Percentiles rank a stretch among this genome's conserved stretches.
phyloP scores from a whole-genome alignment of 2,888 invertebrate species.

The Iphiclides podalirius region DNA sequence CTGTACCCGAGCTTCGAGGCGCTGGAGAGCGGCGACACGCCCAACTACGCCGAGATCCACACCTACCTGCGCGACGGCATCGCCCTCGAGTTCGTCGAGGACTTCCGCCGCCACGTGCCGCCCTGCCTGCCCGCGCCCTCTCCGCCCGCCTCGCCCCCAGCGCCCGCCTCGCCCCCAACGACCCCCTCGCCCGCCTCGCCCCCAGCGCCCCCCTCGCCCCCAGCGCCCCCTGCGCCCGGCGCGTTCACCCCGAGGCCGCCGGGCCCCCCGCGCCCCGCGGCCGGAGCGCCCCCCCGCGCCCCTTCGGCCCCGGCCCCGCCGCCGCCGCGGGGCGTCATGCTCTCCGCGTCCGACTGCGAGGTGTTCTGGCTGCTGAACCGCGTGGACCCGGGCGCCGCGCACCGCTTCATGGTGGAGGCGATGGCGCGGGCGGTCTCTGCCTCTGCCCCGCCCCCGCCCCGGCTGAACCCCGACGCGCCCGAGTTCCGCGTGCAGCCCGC shows the following conservation, averaged over 20 bases:
- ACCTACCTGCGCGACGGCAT: conserved; percentile 65
- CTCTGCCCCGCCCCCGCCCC: conserved; percentile 5
- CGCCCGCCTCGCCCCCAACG: conserved; percentile 18
- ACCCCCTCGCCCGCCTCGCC: conserved; percentile 13
- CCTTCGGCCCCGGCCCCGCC: background rate
- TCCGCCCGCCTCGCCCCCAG: conserved; percentile 19
- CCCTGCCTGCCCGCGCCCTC: conserved; percentile 33
- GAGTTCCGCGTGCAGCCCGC: conserved; percentile 16
- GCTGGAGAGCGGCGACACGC: conserved; percentile 72
- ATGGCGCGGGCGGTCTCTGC: conserved; percentile 37
- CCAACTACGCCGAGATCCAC: conserved; percentile 61
- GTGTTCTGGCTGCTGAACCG: conserved; percentile 43
- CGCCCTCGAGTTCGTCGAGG: conserved; percentile 61
- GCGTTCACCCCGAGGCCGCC: background rate
- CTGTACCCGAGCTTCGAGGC: conserved; percentile 76
- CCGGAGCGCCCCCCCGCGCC: conserved; percentile 24
- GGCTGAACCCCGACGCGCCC: conserved; percentile 15
- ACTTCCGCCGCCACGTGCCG: conserved; percentile 63
- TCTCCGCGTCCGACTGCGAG: conserved; percentile 47
- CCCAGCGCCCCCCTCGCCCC: conserved; percentile 1
- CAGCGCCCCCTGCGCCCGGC: conserved; percentile 1
- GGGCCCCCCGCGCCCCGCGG: conserved; percentile 38
- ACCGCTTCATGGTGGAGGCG: conserved; percentile 48
- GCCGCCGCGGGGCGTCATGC: conserved; percentile 31
- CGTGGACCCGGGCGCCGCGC: conserved; percentile 47